Evolutionary conservation across 2,888 invertebrate species (phyloP).

Genomic region (Leptinotarsa tumamoca): DNA sequence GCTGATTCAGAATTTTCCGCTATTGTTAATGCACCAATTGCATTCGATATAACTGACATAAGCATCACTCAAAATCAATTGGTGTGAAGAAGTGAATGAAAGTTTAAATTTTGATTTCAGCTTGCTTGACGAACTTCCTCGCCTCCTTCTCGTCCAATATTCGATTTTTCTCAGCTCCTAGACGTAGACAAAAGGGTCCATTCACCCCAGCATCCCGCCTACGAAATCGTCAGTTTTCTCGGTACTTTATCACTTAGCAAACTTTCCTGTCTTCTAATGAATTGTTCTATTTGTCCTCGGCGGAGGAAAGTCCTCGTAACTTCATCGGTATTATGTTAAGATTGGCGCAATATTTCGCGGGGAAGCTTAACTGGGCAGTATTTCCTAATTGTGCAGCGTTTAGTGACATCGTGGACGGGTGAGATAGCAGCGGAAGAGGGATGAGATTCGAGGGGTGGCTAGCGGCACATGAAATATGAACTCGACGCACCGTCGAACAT

Average conservation of each 20-base stretch:
- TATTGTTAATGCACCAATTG: no score
- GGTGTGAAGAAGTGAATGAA: no score
- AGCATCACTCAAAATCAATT: no score
- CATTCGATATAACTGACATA: no score
- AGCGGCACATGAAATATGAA: conserved; percentile 63
- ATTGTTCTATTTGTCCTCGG: conserved; percentile 44
- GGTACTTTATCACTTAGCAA: conserved; percentile 45
- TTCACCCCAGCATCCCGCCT: conserved; percentile 33
- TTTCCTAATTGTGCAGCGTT: conserved; percentile 52
- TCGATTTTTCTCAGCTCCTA: not conserved
- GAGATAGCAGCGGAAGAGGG: conserved; percentile 20
- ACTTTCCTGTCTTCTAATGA: conserved; percentile 44
- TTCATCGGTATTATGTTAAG: conserved; percentile 47
- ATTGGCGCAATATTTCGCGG: conserved; percentile 51
- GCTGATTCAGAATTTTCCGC: no score
- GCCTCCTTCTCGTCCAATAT: no score
- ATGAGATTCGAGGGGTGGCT: conserved; percentile 30
- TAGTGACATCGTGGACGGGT: conserved; percentile 46
- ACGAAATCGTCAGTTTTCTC: conserved; percentile 42
- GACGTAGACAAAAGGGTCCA: not conserved
- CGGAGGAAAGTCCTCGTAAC: conserved; percentile 41
- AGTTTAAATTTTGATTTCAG: no score
- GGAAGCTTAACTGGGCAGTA: conserved; percentile 48
- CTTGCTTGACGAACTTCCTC: no score
- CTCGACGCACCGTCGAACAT: conserved; percentile 58